phyloP scores from a whole-genome alignment of 2,113 vertebrate genomes.

The Entelurus aequoreus region DNA sequence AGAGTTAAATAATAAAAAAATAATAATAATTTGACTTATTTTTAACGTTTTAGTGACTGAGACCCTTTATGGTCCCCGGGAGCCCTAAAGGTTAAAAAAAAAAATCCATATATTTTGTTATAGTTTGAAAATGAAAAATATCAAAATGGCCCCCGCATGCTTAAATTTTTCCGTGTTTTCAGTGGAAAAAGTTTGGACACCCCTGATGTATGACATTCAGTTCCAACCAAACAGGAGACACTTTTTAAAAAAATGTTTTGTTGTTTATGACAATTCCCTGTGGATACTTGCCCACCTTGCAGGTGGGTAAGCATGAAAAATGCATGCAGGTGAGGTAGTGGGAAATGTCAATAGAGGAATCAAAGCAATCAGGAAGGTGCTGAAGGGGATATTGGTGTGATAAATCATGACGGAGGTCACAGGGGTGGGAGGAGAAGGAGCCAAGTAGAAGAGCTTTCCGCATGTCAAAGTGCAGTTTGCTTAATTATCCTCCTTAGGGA shows the following conservation, averaged over 20 bases:
- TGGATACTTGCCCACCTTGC: slow-evolving; percentile 14
- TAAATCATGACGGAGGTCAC: slow-evolving; percentile 59
- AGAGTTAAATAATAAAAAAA: too few species aligned
- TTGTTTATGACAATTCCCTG: slow-evolving; percentile 19
- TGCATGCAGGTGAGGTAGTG: slow-evolving; percentile 38
- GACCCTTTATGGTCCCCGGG: too few species aligned
- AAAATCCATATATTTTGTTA: too few species aligned
- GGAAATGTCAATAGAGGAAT: slow-evolving; percentile 65
- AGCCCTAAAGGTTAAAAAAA: too few species aligned
- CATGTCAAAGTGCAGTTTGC: slow-evolving; percentile 28
- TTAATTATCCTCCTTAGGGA: slow-evolving; percentile 27
- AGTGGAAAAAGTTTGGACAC: too few species aligned
- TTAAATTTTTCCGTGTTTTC: too few species aligned
- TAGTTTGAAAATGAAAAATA: too few species aligned
- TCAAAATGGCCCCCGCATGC: too few species aligned
- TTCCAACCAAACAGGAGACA: slow-evolving; percentile 16
- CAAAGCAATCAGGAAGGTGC: slow-evolving; percentile 52
- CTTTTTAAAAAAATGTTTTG: slow-evolving; percentile 9
- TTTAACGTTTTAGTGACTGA: too few species aligned
- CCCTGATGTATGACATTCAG: slow-evolving; percentile 20
- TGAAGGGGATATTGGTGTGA: slow-evolving; percentile 55
- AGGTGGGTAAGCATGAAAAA: slow-evolving; percentile 46
- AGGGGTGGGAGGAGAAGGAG: slow-evolving; percentile 15
- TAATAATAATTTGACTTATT: too few species aligned
- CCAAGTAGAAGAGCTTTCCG: slow-evolving; percentile 10